Evolutionary conservation across 1,140 invertebrate species (phyloP).

Genomic region (Cardiocondyla obscurior): DNA sequence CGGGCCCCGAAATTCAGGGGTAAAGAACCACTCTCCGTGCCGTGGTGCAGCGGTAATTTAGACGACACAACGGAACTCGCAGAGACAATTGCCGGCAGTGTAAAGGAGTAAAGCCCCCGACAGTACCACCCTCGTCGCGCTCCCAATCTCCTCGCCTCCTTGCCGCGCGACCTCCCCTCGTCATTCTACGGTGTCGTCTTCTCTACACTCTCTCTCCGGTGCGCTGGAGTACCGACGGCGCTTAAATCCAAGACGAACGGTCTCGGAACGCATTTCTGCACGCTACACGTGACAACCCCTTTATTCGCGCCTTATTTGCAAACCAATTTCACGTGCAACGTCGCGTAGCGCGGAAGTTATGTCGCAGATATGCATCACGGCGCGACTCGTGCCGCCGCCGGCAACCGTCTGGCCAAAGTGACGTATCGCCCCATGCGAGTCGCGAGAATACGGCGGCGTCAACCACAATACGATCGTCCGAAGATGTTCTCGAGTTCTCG

Average conservation of each 20-base stretch:
- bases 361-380: slow-evolving; percentile 59
- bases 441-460: not conserved
- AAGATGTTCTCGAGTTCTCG: not conserved
- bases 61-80: slow-evolving; percentile 70
- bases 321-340: slow-evolving; percentile 69
- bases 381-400: not conserved
- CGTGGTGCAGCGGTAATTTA: slow-evolving; percentile 69
- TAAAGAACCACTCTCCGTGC: slow-evolving; percentile 57
- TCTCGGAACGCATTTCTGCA: slow-evolving; percentile 50
- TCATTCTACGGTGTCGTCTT: too few relatives aligned
- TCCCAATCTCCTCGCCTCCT: not conserved
- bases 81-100: slow-evolving; percentile 66
- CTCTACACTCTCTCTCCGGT: slow-evolving; percentile 9
- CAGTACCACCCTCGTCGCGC: not conserved
- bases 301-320: slow-evolving; percentile 68
- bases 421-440: slow-evolving; percentile 16
- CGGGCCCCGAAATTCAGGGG: slow-evolving; percentile 59
- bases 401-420: slow-evolving; percentile 14
- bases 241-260: slow-evolving; percentile 72
- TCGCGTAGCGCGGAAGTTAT: slow-evolving; percentile 33
- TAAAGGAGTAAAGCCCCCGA: slow-evolving; percentile 25
- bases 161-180: too few relatives aligned
- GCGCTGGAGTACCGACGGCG: slow-evolving; percentile 49
- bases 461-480: not conserved
- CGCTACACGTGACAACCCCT: slow-evolving; percentile 53